phyloP scores from a whole-genome alignment of 1,140 invertebrate genomes.

The Lordiphosa clarofinis region DNA sequence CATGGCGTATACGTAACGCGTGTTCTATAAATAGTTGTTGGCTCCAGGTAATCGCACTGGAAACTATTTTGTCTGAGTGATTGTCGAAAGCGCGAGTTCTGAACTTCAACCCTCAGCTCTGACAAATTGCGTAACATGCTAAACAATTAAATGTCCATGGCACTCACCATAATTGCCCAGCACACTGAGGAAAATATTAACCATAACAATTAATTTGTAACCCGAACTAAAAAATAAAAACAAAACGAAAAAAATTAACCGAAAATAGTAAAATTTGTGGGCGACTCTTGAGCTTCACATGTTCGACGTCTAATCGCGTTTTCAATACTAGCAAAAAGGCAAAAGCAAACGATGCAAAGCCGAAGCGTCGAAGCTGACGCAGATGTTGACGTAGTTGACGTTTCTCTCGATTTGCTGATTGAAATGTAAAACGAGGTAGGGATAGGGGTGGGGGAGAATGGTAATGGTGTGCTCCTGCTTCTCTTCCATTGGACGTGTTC shows the following conservation, averaged over 20 bases:
- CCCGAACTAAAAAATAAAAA: conserved; percentile 3
- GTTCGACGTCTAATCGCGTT: conserved; percentile 79
- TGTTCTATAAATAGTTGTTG: conserved; percentile 32
- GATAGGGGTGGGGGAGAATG: not conserved
- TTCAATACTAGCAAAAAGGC: conserved; percentile 63
- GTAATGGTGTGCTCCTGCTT: not conserved
- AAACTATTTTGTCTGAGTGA: not conserved
- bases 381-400: conserved; percentile 50
- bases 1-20: conserved; percentile 51
- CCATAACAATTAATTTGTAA: conserved; percentile 47
- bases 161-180: conserved; percentile 74
- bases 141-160: conserved; percentile 38
- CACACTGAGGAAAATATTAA: conserved; percentile 76
- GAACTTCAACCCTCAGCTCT: conserved; percentile 8
- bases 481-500: conserved; percentile 7
- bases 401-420: conserved; percentile 45
- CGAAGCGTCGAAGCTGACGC: conserved; percentile 25
- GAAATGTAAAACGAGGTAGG: conserved; percentile 15
- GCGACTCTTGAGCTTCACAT: conserved; percentile 69
- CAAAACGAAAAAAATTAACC: conserved; percentile 26
- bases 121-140: conserved; percentile 58
- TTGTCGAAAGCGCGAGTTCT: conserved; percentile 7
- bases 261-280: conserved; percentile 36
- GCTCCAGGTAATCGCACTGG: conserved; percentile 27
- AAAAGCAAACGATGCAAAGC: conserved; percentile 31